Percentiles rank a stretch among this genome's conserved stretches.
phyloP scores from a whole-genome alignment of 2,888 invertebrate genomes.

The Bellardia pandia region DNA sequence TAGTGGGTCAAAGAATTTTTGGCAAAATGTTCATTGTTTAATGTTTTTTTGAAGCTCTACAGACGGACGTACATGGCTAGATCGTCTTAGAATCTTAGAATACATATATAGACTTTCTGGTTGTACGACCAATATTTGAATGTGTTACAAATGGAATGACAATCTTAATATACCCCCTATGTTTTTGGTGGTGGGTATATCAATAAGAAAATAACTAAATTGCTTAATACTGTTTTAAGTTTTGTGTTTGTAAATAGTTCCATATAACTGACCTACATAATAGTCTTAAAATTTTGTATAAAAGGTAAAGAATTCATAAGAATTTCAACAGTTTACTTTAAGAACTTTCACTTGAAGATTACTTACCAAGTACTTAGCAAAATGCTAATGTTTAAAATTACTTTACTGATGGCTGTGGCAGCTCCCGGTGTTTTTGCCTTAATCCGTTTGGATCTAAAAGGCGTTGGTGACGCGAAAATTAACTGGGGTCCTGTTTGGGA shows the following conservation, averaged over 20 bases:
- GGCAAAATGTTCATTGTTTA: no score
- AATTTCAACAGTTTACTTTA: conserved; percentile 55
- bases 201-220: conserved; percentile 16
- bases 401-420: neutral
- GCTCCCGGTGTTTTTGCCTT: conserved; percentile 13
- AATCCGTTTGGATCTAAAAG: neutral
- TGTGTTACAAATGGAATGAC: no score
- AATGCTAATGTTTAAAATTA: conserved; percentile 33
- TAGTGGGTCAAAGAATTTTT: no score
- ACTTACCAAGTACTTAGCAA: neutral
- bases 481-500: conserved; percentile 67
- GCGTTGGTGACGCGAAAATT: conserved; percentile 35
- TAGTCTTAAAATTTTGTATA: conserved; percentile 45
- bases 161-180: no score
- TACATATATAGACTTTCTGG: no score
- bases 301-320: conserved; percentile 39
- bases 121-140: no score
- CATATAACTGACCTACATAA: conserved; percentile 45
- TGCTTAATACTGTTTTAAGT: neutral
- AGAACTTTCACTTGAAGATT: conserved; percentile 48
- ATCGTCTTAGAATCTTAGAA: no score
- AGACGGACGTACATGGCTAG: no score
- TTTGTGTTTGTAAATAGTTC: neutral
- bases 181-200: no score
- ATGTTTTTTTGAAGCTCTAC: no score